Evolutionary conservation across 2,797 vertebrate genomes (phyloP).

Genomic region (Myripristis murdjan): DNA sequence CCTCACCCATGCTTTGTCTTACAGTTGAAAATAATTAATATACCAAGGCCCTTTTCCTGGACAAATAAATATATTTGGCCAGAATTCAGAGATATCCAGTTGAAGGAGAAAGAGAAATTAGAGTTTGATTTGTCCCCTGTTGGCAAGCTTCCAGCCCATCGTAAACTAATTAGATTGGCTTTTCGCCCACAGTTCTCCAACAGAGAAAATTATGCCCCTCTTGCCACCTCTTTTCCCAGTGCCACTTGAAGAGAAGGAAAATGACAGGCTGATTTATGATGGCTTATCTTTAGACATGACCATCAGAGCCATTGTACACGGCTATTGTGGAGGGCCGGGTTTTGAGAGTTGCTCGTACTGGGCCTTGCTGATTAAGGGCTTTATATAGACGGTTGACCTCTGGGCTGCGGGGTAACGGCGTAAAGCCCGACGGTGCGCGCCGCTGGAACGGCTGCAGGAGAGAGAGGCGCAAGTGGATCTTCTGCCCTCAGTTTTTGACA

Average conservation of each 20-base stretch:
- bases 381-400: constrained; percentile 2
- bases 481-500: constrained; percentile 40
- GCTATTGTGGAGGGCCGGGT: constrained; percentile 9
- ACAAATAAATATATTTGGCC: constrained; percentile 57
- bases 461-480: not conserved
- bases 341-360: constrained; percentile 7
- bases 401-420: not conserved
- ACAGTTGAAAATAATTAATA: constrained; percentile 22
- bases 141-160: constrained; percentile 57
- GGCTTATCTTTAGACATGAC: constrained; percentile 47
- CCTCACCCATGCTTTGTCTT: not conserved
- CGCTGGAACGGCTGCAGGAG: not conserved
- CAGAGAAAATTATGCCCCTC: constrained; percentile 57
- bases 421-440: constrained; percentile 3
- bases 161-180: constrained; percentile 80
- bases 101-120: constrained; percentile 54
- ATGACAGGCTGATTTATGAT: constrained; percentile 63
- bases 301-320: constrained; percentile 26
- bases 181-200: constrained; percentile 63
- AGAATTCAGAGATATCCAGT: constrained; percentile 58
- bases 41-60: constrained; percentile 21
- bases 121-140: constrained; percentile 62
- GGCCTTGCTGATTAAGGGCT: not conserved
- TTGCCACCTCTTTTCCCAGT: constrained; percentile 32
- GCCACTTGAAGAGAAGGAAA: constrained; percentile 63